Conservation (phyloP, 2,113 vertebrate genomes). For the Halcyon senegalensis region DNA sequence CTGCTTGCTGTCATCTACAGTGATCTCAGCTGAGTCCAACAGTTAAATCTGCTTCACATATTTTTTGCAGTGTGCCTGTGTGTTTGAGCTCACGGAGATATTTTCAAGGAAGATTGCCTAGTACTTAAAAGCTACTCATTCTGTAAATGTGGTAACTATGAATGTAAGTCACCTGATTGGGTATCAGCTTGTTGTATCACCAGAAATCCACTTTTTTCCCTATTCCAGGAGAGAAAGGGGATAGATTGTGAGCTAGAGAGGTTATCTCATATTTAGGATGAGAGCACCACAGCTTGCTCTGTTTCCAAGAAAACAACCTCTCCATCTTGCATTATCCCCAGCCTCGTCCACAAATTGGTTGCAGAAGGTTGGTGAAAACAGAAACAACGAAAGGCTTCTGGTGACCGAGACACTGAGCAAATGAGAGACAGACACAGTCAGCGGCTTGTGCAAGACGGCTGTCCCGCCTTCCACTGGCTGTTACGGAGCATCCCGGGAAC, state of each 20-base stretch:
- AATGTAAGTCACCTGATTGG: background rate
- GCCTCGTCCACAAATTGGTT: background rate
- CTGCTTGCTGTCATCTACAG: background rate
- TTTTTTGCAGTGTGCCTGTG: accelerated
- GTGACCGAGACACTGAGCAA: accelerated
- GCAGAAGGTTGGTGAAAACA: background rate
- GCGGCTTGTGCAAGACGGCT: background rate
- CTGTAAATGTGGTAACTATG: background rate
- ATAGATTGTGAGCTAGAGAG: background rate
- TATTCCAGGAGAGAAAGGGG: background rate
- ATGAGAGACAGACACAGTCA: background rate
- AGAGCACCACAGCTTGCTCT: background rate
- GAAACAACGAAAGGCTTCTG: background rate
- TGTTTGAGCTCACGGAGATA: background rate
- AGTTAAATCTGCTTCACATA: background rate
- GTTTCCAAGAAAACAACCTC: background rate
- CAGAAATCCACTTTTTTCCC: background rate
- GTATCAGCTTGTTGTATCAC: background rate
- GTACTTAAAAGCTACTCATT: background rate
- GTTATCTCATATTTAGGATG: background rate
- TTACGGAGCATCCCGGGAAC: background rate
- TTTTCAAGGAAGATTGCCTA: background rate
- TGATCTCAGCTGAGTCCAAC: background rate
- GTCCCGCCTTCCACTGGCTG: accelerated
- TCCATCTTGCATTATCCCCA: background rate